A percentile compares a stretch with the other conserved stretches of the same genome.
Conservation (phyloP, 2,113 vertebrate species). For the Chaetops frenatus region DNA sequence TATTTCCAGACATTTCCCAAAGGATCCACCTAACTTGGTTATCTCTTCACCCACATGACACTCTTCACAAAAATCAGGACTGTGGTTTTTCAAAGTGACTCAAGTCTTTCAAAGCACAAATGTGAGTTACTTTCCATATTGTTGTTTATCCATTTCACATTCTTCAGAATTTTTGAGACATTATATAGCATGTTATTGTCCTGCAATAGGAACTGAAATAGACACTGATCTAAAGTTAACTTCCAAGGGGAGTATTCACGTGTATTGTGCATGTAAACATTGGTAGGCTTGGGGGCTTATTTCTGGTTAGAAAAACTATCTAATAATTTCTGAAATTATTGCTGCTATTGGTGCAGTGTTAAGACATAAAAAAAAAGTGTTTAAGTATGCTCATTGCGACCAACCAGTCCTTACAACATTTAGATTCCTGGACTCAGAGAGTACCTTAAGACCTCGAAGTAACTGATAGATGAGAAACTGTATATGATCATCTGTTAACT, state of each 20-base stretch:
- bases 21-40: not conserved
- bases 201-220: not conserved
- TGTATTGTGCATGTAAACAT: not conserved
- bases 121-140: not conserved
- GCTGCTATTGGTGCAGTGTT: not conserved
- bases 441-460: constrained; percentile 93
- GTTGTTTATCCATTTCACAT: not conserved
- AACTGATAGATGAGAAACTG: constrained; percentile 98
- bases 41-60: not conserved
- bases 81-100: not conserved
- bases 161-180: not conserved
- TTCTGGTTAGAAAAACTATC: not conserved
- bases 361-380: not conserved
- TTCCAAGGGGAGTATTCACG: not conserved
- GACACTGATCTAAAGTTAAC: not conserved
- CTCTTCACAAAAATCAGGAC: not conserved
- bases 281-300: not conserved
- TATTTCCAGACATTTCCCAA: not conserved
- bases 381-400: not conserved
- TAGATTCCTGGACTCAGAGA: not conserved
- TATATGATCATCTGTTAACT: constrained; percentile 92
- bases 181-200: not conserved
- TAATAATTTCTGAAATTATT: not conserved
- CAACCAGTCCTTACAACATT: not conserved
- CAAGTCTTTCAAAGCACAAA: not conserved